Conservation (phyloP, 2,888 invertebrate genomes). For the Xestia rhomboidea region DNA sequence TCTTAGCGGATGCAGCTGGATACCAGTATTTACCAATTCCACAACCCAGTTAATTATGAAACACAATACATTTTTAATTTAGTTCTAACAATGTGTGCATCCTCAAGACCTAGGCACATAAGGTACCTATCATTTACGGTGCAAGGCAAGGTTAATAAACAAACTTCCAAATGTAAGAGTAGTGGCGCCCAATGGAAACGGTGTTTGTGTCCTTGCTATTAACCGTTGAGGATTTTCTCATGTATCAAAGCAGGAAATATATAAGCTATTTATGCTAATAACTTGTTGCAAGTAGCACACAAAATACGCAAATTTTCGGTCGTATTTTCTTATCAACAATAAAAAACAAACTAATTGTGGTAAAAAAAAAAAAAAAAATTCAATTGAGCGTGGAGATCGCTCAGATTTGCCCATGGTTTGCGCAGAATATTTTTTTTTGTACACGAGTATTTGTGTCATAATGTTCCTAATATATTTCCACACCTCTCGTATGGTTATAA, state of each 20-base stretch:
- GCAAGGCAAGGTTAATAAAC: background rate
- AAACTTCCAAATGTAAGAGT: background rate
- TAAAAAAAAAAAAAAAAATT: background rate
- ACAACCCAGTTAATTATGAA: background rate
- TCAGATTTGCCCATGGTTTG: background rate
- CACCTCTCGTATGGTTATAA: no score
- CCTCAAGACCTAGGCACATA: no score
- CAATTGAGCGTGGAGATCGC: background rate
- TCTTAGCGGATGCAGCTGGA: background rate
- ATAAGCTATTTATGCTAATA: background rate
- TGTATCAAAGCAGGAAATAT: no score
- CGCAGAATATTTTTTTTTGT: background rate
- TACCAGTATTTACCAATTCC: background rate
- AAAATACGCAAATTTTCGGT: background rate
- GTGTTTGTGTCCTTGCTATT: no score
- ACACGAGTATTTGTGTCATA: no score
- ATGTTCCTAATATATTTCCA: no score
- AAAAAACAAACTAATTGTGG: background rate
- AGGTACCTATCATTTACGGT: background rate
- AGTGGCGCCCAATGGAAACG: background rate
- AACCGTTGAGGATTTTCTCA: no score
- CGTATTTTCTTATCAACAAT: background rate
- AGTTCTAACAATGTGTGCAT: background rate
- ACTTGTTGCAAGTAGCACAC: background rate
- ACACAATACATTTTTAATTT: background rate